Evolutionary conservation across 2,888 invertebrate species (phyloP).

Genomic region (Eupithecia insigniata): DNA sequence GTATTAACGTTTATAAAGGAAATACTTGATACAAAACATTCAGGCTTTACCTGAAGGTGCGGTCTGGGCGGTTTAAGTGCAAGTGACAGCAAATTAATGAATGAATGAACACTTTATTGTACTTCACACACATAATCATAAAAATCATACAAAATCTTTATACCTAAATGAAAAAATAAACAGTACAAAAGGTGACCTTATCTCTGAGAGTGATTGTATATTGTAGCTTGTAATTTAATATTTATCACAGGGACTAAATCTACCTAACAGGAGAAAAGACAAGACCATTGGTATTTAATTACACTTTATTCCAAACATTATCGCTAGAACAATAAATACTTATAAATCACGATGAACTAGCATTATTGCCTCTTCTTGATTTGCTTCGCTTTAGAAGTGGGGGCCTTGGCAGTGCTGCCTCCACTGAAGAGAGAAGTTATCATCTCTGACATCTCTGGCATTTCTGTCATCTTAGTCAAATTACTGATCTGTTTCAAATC

Average conservation of each 20-base stretch:
- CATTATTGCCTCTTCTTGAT: constrained; percentile 77
- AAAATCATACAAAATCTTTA: too few species aligned
- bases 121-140: too few species aligned
- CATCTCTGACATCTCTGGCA: constrained; percentile 98
- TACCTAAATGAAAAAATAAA: too few species aligned
- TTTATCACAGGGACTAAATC: not conserved
- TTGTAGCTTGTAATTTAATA: too few species aligned
- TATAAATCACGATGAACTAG: constrained; percentile 39
- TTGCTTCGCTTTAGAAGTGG: constrained; percentile 75
- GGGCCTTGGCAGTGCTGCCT: constrained; percentile 81
- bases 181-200: too few species aligned
- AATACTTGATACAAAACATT: too few species aligned
- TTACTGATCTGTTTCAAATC: constrained; percentile 96
- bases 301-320: constrained; percentile 49
- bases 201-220: too few species aligned
- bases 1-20: too few species aligned
- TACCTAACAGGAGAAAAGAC: not conserved
- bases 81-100: too few species aligned
- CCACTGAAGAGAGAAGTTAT: constrained; percentile 94
- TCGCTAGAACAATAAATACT: constrained; percentile 57
- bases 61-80: too few species aligned
- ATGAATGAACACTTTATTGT: too few species aligned
- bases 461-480: constrained; percentile 91
- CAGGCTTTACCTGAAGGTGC: too few species aligned
- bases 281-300: constrained; percentile 1